A percentile compares a stretch with the other conserved stretches of the same genome.
These are phyloP conservation scores for Odocoileus virginianus DNA, from an alignment of 2,113 vertebrate species.

Conservation along the genomic window DNA sequence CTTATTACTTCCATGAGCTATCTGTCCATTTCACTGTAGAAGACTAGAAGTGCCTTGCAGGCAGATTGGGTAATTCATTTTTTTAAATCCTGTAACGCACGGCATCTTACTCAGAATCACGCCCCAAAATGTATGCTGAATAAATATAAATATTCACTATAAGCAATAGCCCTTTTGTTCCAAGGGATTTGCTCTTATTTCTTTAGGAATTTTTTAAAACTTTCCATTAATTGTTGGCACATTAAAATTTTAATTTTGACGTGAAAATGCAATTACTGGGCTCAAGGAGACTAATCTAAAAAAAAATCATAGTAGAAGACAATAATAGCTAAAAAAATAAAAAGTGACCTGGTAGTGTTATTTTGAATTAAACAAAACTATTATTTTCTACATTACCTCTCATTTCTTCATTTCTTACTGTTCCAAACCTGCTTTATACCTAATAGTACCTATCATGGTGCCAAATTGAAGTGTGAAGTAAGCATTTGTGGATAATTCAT, in stretches of 20 bases:
- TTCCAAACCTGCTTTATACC: neutral
- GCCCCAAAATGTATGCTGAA: neutral
- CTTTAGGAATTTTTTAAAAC: neutral
- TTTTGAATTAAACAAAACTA: neutral
- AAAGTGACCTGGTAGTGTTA: neutral
- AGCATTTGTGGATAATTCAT: neutral
- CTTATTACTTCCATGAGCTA: neutral
- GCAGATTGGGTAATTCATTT: neutral
- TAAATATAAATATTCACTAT: neutral
- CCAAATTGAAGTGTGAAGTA: neutral
- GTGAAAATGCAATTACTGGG: neutral
- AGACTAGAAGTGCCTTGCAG: neutral
- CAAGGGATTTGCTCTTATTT: neutral
- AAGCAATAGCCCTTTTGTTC: neutral
- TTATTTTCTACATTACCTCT: neutral
- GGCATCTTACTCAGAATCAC: neutral
- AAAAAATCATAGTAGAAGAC: neutral
- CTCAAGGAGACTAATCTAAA: neutral
- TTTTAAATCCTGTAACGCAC: neutral
- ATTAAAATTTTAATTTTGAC: conserved; percentile 33
- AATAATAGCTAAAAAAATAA: neutral
- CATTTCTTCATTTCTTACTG: neutral
- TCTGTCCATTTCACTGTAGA: neutral
- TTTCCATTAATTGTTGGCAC: neutral
- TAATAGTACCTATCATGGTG: neutral